Conservation (phyloP, 2,797 vertebrate genomes). For the Acanthopagrus latus region DNA sequence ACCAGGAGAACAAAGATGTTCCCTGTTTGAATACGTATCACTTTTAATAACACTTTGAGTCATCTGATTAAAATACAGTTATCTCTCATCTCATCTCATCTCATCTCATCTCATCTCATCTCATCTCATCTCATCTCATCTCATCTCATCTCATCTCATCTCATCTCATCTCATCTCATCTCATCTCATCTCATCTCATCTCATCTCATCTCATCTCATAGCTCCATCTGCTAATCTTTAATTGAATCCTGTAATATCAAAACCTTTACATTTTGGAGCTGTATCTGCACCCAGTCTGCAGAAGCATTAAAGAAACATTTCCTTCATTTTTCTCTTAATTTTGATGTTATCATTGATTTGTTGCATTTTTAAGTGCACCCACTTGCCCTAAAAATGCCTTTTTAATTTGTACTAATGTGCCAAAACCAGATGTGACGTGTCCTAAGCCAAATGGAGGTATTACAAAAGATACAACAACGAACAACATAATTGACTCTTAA, state of each 20-base stretch:
- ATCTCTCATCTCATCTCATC: neutral
- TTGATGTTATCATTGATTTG: neutral
- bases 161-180: too few species aligned
- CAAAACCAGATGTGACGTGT: neutral
- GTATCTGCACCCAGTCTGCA: neutral
- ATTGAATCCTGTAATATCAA: neutral
- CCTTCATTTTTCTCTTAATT: neutral
- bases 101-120: too few species aligned
- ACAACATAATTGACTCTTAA: slow-evolving; percentile 1
- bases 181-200: too few species aligned
- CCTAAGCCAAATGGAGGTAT: neutral
- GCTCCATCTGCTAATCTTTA: neutral
- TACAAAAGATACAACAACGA: slow-evolving; percentile 4
- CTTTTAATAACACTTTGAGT: slow-evolving; percentile 1
- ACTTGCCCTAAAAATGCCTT: neutral
- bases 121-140: too few species aligned
- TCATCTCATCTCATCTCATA: too few species aligned
- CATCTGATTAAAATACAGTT: neutral
- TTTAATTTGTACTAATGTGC: neutral
- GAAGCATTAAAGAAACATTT: neutral
- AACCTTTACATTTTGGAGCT: neutral
- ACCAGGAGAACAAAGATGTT: neutral
- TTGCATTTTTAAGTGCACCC: slow-evolving; percentile 1
- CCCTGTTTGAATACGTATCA: too few species aligned
- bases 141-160: too few species aligned